Evolutionary conservation across 2,888 invertebrate genomes (phyloP), one percentile per base, ranked within the genome.

Genomic region (Acholoe squamosa): DNA sequence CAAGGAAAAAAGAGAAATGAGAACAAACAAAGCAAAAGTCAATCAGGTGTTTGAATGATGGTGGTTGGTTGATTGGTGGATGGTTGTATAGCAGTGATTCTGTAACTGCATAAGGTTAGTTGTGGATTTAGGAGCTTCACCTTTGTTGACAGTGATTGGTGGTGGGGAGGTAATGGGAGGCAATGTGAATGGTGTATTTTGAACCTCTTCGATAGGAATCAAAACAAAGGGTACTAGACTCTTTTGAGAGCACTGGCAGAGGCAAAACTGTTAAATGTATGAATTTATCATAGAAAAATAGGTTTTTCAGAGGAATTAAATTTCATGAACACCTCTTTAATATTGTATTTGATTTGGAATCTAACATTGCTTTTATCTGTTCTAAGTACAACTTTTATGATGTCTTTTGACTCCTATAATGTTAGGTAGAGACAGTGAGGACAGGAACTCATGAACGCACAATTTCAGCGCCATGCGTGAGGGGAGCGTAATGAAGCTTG

Each of bases 1-100:
- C 25, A 67, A 25, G 51, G n/a, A 19, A 86, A 86, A 54, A 56
- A 7, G 56, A n/a, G 77, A 89, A 89, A 89, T 52, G 67, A 91
- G 61, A 84, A 51, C 43, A 43, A 91, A 56, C 14, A 34, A 84
- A 84, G 34, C 84, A 84, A 33, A 28, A 54, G 80, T 80, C 33
- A 80, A 43, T 34, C 22, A 43, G 80, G 80, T 80, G 0, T 33
- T 33, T 12, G 5, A 22, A 43, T 16, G 34, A 19, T 10, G 43
- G 19, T 80, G 33, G 71, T 14, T 71, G 71, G 80, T 80, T 0
- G 80, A 5, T 80, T 3, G 34, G 34, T 80, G n/a, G n/a, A n/a
- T n/a, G 80, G 80, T 80, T 76, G 76, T 22, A 25, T 76, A 28
- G 76, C 25, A 14, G 22, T 61, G 61, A 25, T 43, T 71, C n/a